These are phyloP conservation scores for Chalcis sispes DNA, from an alignment of 2,888 invertebrate species.

Conservation along the genomic window DNA sequence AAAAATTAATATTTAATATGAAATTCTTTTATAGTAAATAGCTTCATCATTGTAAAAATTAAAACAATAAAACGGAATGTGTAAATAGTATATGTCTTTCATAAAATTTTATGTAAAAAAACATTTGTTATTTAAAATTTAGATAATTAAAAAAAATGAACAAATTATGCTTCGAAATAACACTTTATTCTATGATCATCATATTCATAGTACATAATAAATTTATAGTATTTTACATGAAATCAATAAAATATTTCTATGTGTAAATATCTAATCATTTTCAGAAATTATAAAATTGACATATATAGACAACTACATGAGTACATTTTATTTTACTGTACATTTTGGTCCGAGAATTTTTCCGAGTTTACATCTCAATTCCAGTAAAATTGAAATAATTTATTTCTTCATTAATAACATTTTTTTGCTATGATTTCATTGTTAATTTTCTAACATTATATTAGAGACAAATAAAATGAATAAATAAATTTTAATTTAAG, in stretches of 20 bases:
- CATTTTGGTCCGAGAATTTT: constrained; percentile 53
- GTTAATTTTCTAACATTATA: constrained; percentile 20
- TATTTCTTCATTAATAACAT: constrained; percentile 3
- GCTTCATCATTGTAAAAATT: too few relatives aligned
- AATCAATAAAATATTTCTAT: constrained; percentile 27
- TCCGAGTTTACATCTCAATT: constrained; percentile 46
- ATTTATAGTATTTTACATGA: constrained; percentile 45
- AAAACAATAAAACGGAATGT: too few relatives aligned
- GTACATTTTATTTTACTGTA: constrained; percentile 45
- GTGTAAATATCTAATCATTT: constrained; percentile 23
- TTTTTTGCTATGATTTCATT: constrained; percentile 7
- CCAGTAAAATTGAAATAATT: constrained; percentile 31
- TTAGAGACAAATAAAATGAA: constrained; percentile 7
- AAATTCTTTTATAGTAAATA: too few relatives aligned
- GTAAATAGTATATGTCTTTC: too few relatives aligned
- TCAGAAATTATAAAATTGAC: constrained; percentile 15
- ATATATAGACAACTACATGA: constrained; percentile 29
- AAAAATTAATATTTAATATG: too few relatives aligned
- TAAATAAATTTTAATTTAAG: constrained; percentile 25
- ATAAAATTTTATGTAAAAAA: constrained; percentile 1
- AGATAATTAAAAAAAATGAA: constrained; percentile 21
- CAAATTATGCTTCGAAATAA: constrained; percentile 41
- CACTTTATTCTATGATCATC: constrained; percentile 50
- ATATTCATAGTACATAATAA: constrained; percentile 46
- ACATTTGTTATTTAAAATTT: background rate